These are phyloP conservation scores for Dicentrarchus labrax DNA, from an alignment of 2,113 vertebrate genomes.

Conservation along the genomic window DNA sequence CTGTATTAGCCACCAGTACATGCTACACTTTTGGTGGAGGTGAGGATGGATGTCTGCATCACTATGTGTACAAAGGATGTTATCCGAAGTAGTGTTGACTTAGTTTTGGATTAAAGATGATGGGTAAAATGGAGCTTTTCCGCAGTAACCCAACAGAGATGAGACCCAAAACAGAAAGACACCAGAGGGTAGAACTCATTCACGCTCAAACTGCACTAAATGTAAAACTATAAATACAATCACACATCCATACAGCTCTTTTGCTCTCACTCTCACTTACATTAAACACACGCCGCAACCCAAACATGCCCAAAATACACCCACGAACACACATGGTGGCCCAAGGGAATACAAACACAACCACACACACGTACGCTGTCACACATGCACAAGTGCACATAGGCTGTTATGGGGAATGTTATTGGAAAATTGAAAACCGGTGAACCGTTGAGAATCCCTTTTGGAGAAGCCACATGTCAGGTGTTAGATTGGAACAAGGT, in stretches of 20 bases:
- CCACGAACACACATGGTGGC: conserved; percentile 6
- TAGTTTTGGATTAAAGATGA: conserved; percentile 2
- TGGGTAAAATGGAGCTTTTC: conserved; percentile 37
- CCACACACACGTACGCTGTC: conserved; percentile 23
- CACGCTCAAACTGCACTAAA: conserved; percentile 35
- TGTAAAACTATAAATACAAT: conserved; percentile 9
- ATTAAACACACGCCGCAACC: conserved; percentile 12
- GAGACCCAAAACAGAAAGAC: conserved; percentile 36
- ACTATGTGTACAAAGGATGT: not conserved
- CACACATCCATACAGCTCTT: conserved; percentile 8
- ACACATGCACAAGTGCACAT: conserved; percentile 57
- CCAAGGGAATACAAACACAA: conserved; percentile 32
- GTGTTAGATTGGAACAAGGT: conserved; percentile 63
- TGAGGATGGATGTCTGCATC: conserved; percentile 13
- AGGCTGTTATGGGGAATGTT: conserved; percentile 65
- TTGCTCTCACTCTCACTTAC: not conserved
- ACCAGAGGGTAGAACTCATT: conserved; percentile 38
- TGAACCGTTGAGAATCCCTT: conserved; percentile 53
- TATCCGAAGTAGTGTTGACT: conserved; percentile 12
- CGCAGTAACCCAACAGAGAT: conserved; percentile 18
- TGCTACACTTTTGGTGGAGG: conserved; percentile 41
- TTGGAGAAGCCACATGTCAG: conserved; percentile 41
- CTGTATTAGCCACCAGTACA: conserved; percentile 37
- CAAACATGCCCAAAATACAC: conserved; percentile 20
- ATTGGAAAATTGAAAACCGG: conserved; percentile 60